Percentiles rank a stretch among this genome's conserved stretches.
These are phyloP conservation scores for Hydropsyche betteni DNA, from an alignment of 2,888 invertebrate genomes.

Conservation along the genomic window DNA sequence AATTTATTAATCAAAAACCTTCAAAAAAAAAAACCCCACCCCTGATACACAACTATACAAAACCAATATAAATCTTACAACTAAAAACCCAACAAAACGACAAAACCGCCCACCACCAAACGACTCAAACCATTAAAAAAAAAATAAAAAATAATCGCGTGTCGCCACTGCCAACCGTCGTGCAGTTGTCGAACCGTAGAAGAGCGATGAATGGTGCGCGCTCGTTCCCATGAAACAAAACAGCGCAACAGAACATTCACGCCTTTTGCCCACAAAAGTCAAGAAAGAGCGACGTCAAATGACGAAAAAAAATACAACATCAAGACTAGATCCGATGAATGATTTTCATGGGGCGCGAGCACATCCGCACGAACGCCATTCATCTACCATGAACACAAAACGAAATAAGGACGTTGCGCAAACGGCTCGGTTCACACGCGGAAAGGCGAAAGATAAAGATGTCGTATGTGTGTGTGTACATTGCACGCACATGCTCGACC, in stretches of 20 bases:
- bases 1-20: too few relatives aligned
- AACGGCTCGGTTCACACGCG: too few relatives aligned
- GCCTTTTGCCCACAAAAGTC: constrained; percentile 34
- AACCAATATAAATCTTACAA: too few relatives aligned
- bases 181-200: constrained; percentile 38
- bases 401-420: too few relatives aligned
- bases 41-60: too few relatives aligned
- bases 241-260: constrained; percentile 34
- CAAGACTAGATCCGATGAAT: constrained; percentile 16
- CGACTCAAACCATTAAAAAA: neutral
- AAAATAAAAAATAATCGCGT: neutral
- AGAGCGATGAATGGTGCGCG: constrained; percentile 43
- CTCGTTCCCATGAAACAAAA: constrained; percentile 45
- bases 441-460: too few relatives aligned
- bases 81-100: too few relatives aligned
- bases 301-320: neutral
- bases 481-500: too few relatives aligned
- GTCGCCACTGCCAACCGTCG: constrained; percentile 22
- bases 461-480: too few relatives aligned
- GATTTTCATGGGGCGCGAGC: constrained; percentile 10
- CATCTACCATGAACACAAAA: too few relatives aligned
- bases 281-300: neutral
- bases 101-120: neutral
- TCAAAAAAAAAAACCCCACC: too few relatives aligned
- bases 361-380: too few relatives aligned